Percentiles rank a stretch among this genome's conserved stretches.
These are phyloP conservation scores for Amphilophus citrinellus DNA, from an alignment of 2,113 vertebrate genomes.

Conservation along the genomic window DNA sequence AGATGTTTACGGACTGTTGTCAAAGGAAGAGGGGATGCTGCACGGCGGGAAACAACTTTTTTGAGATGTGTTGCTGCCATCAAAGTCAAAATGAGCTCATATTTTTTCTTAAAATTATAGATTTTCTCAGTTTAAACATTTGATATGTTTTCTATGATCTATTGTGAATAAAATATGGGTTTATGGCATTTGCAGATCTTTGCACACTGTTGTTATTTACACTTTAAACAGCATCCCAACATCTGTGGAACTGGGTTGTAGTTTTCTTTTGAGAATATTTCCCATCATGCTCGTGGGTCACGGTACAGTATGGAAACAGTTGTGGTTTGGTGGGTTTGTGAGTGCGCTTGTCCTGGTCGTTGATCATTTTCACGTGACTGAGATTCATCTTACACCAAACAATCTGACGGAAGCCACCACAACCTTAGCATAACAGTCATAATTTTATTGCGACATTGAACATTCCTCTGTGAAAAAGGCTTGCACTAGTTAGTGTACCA, in stretches of 20 bases:
- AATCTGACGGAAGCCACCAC: background rate
- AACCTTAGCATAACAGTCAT: background rate
- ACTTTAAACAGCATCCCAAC: background rate
- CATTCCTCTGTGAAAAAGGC: background rate
- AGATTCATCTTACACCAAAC: no score
- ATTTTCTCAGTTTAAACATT: background rate
- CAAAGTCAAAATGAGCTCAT: no score
- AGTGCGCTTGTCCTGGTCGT: background rate
- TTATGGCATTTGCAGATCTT: no score
- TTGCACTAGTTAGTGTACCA: background rate
- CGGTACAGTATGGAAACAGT: background rate
- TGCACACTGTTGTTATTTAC: no score
- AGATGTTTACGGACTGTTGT: no score
- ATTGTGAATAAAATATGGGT: background rate
- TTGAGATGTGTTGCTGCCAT: no score
- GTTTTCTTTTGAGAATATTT: background rate
- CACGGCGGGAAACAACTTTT: no score
- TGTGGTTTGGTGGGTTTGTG: rapidly evolving
- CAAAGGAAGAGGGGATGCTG: no score
- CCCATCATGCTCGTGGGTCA: background rate
- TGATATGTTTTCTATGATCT: background rate
- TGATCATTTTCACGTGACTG: no score
- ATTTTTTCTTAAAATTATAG: no score
- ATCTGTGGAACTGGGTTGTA: no score
- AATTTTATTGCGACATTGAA: background rate